Base-by-base conservation (phyloP, 1,140 invertebrate genomes). In the Lepidostoma basale region DNA sequence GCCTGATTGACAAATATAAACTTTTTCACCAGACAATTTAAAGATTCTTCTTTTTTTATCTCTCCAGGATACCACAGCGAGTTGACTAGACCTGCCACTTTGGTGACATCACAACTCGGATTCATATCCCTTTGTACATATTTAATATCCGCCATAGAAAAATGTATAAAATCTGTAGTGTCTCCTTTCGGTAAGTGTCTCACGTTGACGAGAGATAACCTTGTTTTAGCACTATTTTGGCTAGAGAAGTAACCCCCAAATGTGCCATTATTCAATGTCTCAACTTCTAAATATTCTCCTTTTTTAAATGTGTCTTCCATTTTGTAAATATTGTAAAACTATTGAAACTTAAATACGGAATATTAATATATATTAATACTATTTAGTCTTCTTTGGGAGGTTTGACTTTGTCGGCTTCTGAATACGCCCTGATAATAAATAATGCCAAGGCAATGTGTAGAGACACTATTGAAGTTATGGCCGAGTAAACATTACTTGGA, bases 341-440 rank as follows among this genome's bases (percentile, higher is more conserved):
- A 47, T 14, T 47, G 1, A 47, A n/a, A n/a, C n/a, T 14, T 49
- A 18, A 16, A 23, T 42, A 26, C 12, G 12, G 12, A 12, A 33
- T 33, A 62, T 28, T 9, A 54, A 54, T 62, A 18, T 65, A 22
- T 25, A 39, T 59, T 30, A 54, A 65, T 62, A 39, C n/a, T n/a
- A 64, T 62, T 77, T 83, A 83, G 75, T 83, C 82, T 49, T 77
- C 76, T 72, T 82, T 83, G 22, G 69, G 42, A 39, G 78, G 75
- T 45, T 74, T 74, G 28, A 68, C 2, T 75, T 75, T 80, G 16
- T 83, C 82, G 5, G 77, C 45, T 71, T 82, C 87, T 70, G 85
- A 89, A 75, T 92, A 92, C 1, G 90, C 90, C 73, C 83, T 85
- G 72, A 89, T 91, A 76, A 93, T 92, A 75, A 91, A 92, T 22